phyloP scores from a whole-genome alignment of 1,140 invertebrate genomes.

The Drosophila ohnishii region DNA sequence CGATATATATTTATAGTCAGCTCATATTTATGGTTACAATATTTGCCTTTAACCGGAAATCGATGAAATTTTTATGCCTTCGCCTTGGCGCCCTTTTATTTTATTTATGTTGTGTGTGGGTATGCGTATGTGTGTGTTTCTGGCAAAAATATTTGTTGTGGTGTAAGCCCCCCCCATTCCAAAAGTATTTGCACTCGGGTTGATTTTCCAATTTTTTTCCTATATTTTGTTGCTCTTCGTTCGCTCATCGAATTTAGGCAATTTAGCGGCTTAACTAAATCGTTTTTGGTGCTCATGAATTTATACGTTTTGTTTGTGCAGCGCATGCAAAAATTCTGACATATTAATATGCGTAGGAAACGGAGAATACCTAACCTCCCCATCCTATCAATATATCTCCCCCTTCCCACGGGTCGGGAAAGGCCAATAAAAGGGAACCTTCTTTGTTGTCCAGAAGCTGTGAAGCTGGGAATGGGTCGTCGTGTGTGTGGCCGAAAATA shows the following conservation, averaged over 20 bases:
- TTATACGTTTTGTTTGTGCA: conserved; percentile 80
- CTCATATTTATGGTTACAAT: conserved; percentile 81
- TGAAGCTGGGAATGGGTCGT: not conserved
- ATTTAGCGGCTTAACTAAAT: conserved; percentile 79
- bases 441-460: conserved; percentile 27
- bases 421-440: conserved; percentile 44
- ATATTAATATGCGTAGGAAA: conserved; percentile 43
- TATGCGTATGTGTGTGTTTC: conserved; percentile 22
- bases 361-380: conserved; percentile 7
- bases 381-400: not conserved
- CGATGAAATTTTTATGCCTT: conserved; percentile 79
- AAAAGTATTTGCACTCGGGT: conserved; percentile 65
- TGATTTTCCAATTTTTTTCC: conserved; percentile 65
- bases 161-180: conserved; percentile 23
- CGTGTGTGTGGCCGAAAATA: conserved; percentile 38
- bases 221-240: conserved; percentile 21
- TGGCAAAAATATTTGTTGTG: conserved; percentile 55
- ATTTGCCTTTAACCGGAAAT: conserved; percentile 81
- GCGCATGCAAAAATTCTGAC: conserved; percentile 69
- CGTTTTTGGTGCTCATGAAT: conserved; percentile 73
- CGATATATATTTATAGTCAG: conserved; percentile 78
- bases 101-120: conserved; percentile 61
- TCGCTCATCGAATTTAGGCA: conserved; percentile 71
- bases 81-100: conserved; percentile 63
- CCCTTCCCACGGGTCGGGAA: not conserved